phyloP scores from a whole-genome alignment of 2,113 vertebrate genomes.

The Chloropsis cyanopogon region DNA sequence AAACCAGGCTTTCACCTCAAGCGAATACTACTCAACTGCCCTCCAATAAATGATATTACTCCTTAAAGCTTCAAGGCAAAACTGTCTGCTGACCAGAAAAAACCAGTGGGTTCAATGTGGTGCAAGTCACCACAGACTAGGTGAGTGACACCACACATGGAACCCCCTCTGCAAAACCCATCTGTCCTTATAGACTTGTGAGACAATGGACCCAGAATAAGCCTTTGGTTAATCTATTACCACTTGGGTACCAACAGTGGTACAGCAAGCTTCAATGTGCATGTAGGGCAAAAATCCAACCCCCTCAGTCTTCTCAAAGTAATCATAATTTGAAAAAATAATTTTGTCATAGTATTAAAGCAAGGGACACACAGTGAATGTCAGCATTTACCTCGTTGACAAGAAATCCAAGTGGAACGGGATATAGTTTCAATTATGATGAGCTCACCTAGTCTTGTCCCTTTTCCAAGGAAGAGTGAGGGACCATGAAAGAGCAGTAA shows the following conservation, averaged over 20 bases:
- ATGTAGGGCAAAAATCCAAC: background rate
- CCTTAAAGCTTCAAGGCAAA: background rate
- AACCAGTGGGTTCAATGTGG: fast-evolving
- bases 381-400: background rate
- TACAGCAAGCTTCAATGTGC: background rate
- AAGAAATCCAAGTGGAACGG: background rate
- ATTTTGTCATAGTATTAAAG: background rate
- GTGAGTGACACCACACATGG: fast-evolving
- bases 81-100: background rate
- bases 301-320: background rate
- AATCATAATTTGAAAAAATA: background rate
- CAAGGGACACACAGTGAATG: background rate
- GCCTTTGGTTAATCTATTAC: background rate
- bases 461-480: background rate
- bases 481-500: background rate
- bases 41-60: background rate
- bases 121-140: background rate
- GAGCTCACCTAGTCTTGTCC: background rate
- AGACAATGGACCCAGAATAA: background rate
- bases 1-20: background rate
- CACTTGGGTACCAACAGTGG: background rate
- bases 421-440: background rate
- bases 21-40: background rate
- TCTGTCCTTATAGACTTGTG: background rate
- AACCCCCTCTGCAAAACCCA: fast-evolving